Evolutionary conservation across 2,797 vertebrate genomes (phyloP), one percentile per base, ranked within the genome.

Genomic region (Cephalopachus bancanus): DNA sequence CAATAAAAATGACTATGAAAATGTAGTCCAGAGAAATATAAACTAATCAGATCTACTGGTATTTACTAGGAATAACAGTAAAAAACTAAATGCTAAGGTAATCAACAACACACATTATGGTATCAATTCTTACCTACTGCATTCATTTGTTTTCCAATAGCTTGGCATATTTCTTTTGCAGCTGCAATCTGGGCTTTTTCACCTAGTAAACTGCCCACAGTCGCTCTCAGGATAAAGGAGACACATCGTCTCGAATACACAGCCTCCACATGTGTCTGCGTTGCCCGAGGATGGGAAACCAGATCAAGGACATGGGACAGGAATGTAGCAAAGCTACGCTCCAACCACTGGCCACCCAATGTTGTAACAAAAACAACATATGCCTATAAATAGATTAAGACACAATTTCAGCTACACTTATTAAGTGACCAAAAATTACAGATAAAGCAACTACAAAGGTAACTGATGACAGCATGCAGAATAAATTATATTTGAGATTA

Each of bases 101-200:
- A 86, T 60, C 57, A 90, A 11, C 28, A 59, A 33, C 5, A 96
- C 28, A 67, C 19, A 81, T 28, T 57, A 71, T 7, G 92, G 95
- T 88, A 91, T 59, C 0, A 5, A 1, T 91, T 86, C 98, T 99
- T 99, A 99, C 99, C 99, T 98, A 99, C 99, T 98, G 99, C 99
- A 99, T 99, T 99, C 99, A 99, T 99, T 98, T 99, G 99, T 98
- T 99, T 99, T 98, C 99, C 99, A 98, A 99, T 99, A 96, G 99
- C 99, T 98, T 99, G 99, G 98, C 99, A 99, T 97, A 99, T 99
- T 98, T 99, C 99, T 98, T 99, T 99, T 95, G 99, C 99, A 80
- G 99, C 99, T 65, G 99, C 99, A 94, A 99, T 99, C 98, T 99
- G 99, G 30, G 99, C 99, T 98, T 99, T 99, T 98, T 99, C 99